Base-by-base conservation (phyloP, 2,888 invertebrate genomes). In the Drosophila atripex region DNA sequence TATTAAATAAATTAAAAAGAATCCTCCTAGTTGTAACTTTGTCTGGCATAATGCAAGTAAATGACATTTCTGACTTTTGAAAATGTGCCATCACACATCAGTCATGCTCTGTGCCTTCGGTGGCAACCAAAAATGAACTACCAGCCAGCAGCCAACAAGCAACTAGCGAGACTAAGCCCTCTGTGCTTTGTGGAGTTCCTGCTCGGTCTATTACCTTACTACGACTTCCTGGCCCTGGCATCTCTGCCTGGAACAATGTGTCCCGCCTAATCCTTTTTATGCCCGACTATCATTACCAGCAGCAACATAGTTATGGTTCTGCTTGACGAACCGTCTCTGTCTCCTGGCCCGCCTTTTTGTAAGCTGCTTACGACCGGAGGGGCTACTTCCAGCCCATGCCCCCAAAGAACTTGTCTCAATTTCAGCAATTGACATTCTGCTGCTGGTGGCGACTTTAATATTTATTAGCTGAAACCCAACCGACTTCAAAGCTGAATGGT, bases 231-330 rank as follows among this genome's bases (percentile, higher is more conserved):
- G 73, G 60, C 63, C 61, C 43, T 32, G 60, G 60, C 65, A 71
- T 59, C 53, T 61, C 52, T 55, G 66, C 47, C 61, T 60, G 59
- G 49, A 70, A 75, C 84, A 76, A 72, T 85, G 79, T 72, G 63
- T 61, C 53, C 61, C 46, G 45, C 51, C 71, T 83, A 86, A 86
- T 86, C 86, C 86, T 71, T 72, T 76, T 60, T 47, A 53, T 55
- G 58, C 41, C 45, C 51, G 72, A 71, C 78, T 84, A 86, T 84
- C 76, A 73, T 78, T 71, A 66, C 69, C 53, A 52, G 61, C 69
- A 73, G 75, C 77, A 83, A 69, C 76, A 79, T 77, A 77, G 86
- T 80, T 86, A 80, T 86, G 86, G 71, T 73, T 80, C 58, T 63
- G 66, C 75, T 54, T 65, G 77, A 71, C 65, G 60, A 71, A 71